These are phyloP conservation scores for Bothrops jararaca DNA, from an alignment of 2,113 vertebrate genomes.

Conservation along the genomic window DNA sequence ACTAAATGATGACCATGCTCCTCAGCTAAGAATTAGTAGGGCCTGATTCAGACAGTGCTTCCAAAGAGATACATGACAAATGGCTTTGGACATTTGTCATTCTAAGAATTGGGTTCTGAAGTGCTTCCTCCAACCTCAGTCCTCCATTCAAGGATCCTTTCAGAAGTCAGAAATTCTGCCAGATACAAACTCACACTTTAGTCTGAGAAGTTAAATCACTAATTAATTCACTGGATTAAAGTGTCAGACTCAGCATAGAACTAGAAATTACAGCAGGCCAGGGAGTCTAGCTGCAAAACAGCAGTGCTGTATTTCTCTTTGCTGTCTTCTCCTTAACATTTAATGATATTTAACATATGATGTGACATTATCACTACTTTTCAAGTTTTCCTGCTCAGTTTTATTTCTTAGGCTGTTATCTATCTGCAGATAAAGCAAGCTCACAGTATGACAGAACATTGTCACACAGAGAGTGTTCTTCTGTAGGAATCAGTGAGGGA, in stretches of 20 bases:
- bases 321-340: not conserved
- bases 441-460: not conserved
- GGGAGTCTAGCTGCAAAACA: not conserved
- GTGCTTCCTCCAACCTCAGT: not conserved
- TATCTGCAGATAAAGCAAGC: not conserved
- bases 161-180: not conserved
- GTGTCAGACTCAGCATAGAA: not conserved
- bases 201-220: not conserved
- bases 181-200: not conserved
- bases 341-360: not conserved
- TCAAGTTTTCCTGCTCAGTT: not conserved
- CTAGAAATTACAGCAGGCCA: not conserved
- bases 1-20: not conserved
- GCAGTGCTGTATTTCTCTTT: not conserved
- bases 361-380: not conserved
- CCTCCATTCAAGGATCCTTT: not conserved
- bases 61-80: not conserved
- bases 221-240: not conserved
- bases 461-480: not conserved
- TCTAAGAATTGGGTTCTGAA: not conserved
- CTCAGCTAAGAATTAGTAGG: not conserved
- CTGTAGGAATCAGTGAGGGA: not conserved
- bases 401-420: not conserved
- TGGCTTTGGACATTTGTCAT: not conserved
- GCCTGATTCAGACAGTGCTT: not conserved